Evolutionary conservation across 2,888 invertebrate species (phyloP).

Genomic region (Ametastegia equiseti): DNA sequence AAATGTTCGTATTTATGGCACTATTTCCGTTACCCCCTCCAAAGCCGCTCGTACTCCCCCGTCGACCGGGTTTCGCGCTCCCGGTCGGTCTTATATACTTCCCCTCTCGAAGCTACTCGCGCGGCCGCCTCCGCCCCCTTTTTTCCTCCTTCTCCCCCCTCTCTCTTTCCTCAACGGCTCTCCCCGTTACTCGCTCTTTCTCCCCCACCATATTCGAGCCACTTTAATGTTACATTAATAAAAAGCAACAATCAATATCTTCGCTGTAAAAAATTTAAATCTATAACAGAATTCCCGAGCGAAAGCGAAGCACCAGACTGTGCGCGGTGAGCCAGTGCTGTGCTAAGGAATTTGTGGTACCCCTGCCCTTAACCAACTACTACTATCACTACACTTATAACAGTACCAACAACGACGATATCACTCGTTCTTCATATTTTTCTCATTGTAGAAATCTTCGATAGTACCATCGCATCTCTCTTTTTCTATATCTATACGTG

Average conservation of each 20-base stretch:
- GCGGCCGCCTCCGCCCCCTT: conserved; percentile 48
- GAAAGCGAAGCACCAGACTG: conserved; percentile 58
- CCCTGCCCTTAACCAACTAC: neutral
- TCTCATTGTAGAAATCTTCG: neutral
- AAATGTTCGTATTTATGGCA: conserved; percentile 72
- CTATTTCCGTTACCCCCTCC: conserved; percentile 66
- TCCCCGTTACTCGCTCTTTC: conserved; percentile 40
- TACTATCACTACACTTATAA: neutral
- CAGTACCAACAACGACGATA: neutral
- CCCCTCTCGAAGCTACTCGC: conserved; percentile 46
- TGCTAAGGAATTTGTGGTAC: conserved; percentile 6
- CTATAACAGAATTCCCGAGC: conserved; percentile 72
- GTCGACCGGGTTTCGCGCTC: conserved; percentile 2
- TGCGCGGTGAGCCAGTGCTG: conserved; percentile 18
- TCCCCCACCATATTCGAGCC: conserved; percentile 60
- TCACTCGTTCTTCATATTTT: neutral
- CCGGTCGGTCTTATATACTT: conserved; percentile 45
- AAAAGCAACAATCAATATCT: conserved; percentile 76
- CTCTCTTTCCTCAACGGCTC: conserved; percentile 52
- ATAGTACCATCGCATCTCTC: neutral
- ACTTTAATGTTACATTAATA: conserved; percentile 75
- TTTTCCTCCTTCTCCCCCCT: conserved; percentile 55
- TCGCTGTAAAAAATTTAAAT: conserved; percentile 74
- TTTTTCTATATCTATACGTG: neutral
- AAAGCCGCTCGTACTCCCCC: conserved; percentile 26